Conservation (phyloP, 2,888 invertebrate species). For the Trachelus stipa region DNA sequence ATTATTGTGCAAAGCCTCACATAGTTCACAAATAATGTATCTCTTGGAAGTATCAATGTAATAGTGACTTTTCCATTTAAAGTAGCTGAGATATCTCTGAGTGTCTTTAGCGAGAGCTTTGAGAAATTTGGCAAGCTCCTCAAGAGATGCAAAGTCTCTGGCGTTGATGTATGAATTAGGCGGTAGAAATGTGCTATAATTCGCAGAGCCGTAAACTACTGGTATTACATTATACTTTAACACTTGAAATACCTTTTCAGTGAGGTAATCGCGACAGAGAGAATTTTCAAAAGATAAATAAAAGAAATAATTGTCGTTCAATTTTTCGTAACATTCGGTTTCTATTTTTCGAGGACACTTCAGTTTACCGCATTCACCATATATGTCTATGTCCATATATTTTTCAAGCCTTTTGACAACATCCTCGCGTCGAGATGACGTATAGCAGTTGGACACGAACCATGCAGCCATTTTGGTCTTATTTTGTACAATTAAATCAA, state of each 20-base stretch:
- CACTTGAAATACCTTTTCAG: slow-evolving; percentile 71
- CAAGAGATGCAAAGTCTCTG: slow-evolving; percentile 69
- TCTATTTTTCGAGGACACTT: slow-evolving; percentile 22
- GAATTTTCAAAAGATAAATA: slow-evolving; percentile 78
- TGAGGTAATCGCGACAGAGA: slow-evolving; percentile 74
- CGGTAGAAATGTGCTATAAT: slow-evolving; percentile 71
- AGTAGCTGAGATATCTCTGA: slow-evolving; percentile 70
- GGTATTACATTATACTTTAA: slow-evolving; percentile 73
- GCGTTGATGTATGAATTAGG: slow-evolving; percentile 71
- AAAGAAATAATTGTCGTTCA: slow-evolving; percentile 73
- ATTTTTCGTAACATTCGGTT: slow-evolving; percentile 60
- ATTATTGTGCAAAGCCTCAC: slow-evolving; percentile 17
- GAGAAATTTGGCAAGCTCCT: slow-evolving; percentile 69
- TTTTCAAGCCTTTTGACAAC: slow-evolving; percentile 64
- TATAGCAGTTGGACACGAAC: slow-evolving; percentile 64
- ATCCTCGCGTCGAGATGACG: slow-evolving; percentile 58
- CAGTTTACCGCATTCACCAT: slow-evolving; percentile 50
- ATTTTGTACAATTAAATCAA: slow-evolving; percentile 14
- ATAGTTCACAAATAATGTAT: slow-evolving; percentile 18
- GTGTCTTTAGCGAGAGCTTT: slow-evolving; percentile 68
- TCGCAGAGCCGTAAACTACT: slow-evolving; percentile 75
- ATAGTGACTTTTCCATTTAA: slow-evolving; percentile 69
- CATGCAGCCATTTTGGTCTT: slow-evolving; percentile 63
- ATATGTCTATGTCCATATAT: slow-evolving; percentile 68
- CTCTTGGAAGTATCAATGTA: slow-evolving; percentile 20